Evolutionary conservation across 1,140 invertebrate species (phyloP), one percentile per base, ranked within the genome.

Genomic region (Copidosoma floridanum): DNA sequence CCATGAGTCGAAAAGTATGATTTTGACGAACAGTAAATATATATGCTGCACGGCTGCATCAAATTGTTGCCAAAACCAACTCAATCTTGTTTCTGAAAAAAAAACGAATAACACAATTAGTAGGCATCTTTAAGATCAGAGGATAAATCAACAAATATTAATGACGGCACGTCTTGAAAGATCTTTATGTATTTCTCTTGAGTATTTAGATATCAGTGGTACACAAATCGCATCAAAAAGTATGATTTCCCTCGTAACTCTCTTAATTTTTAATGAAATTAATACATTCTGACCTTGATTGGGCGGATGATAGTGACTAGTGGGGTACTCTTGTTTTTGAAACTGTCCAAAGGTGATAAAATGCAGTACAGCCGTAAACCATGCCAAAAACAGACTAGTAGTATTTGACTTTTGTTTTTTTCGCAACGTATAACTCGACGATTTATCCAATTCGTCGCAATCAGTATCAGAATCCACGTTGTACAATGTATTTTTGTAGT

Each of bases 1-100:
- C 78, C 79, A 81, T 27, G 75, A 62, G 60, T 81, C 77, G 6
- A 79, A 50, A 18, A 75, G 68, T 18, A 78, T 52, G 47, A 70
- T 41, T 46, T 67, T 72, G 11, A 76, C 68, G 26, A 77, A 56
- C 58, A 72, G 57, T 14, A 78, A 56, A 50, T 81, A 79, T 24
- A 76, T n/a, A 51, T 69, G 67, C 35, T 72, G 66, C 47, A 73
- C 62, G n/a, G 54, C 43, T 41, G 23, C 59, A 48, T 71, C 63
- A 16, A 74, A 47, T 23, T 43, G 37, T 51, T 59, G 67, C 65
- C 64, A 69, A 3, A 66, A 16, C 41, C 41, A 65, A 16, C 47
- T 71, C 74, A 67, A 75, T 57, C 65, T 73, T 20, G 70, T 69
- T 53, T 72, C 75, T 78, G 57, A 37, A 10, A 37, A 14, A 37